phyloP scores from a whole-genome alignment of 2,113 vertebrate species.

The Podiceps cristatus region DNA sequence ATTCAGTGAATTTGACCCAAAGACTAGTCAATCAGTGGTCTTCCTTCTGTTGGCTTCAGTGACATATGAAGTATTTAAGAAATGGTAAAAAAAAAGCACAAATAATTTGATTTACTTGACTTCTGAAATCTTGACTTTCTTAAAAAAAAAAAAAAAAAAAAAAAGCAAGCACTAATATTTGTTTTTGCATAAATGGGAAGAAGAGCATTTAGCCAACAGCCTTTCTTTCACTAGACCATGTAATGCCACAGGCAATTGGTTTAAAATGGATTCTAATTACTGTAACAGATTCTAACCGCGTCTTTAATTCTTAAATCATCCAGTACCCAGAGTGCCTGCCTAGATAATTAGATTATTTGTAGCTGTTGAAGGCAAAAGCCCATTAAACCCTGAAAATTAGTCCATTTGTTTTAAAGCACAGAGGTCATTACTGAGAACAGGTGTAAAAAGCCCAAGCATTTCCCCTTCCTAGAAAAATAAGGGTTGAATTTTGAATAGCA shows the following conservation, averaged over 20 bases:
- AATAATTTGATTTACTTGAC: neutral
- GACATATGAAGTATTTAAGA: neutral
- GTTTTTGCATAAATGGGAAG: neutral
- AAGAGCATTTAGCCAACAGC: conserved; percentile 2
- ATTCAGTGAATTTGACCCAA: neutral
- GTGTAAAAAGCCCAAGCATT: neutral
- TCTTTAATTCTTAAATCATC: conserved; percentile 68
- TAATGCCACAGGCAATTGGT: conserved; percentile 54
- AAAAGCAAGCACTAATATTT: neutral
- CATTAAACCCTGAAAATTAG: conserved; percentile 35
- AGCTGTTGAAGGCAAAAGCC: conserved; percentile 51
- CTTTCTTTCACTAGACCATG: conserved; percentile 28
- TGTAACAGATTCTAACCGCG: conserved; percentile 57
- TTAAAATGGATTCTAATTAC: conserved; percentile 65
- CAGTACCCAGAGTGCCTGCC: conserved; percentile 1
- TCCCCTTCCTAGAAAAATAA: neutral
- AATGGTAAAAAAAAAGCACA: neutral
- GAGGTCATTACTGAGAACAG: conserved; percentile 16
- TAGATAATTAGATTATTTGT: conserved; percentile 64
- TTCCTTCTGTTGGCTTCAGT: neutral
- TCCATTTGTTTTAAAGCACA: conserved; percentile 47
- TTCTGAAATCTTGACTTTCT: neutral
- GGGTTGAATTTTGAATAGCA: neutral
- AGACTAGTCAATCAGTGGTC: neutral
- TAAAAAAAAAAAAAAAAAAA: neutral